Base-by-base conservation (phyloP, 2,797 vertebrate genomes). In the Sparus aurata region DNA sequence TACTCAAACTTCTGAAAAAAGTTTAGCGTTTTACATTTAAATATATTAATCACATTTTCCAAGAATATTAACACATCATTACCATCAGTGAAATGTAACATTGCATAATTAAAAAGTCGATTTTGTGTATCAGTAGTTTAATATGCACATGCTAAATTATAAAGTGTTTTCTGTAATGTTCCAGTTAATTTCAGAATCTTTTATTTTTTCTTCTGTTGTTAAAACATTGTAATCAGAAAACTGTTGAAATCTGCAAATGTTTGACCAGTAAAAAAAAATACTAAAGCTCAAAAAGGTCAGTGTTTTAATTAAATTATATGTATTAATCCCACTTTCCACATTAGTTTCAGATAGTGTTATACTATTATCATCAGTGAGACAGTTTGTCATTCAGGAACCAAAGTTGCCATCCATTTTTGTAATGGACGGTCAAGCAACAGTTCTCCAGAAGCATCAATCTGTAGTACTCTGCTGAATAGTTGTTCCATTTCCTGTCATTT, bases 31-130 rank as follows among this genome's bases (percentile, higher is more conserved):
- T 84, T 72, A 54, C 75, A 74, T 70, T 23, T 49, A 81, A 73
- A 54, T 45, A 2, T 50, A 75, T 79, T 62, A 85, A 91, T 91
- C 77, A 91, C 69, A 87, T 38, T 58, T 85, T 63, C 46, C 12
- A 45, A 38, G 34, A 38, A 38, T 38, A 38, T 38, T 9, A 38
- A 68, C 69, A 60, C 18, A 70, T 46, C 23, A 73, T 62, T 81
- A 9, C 5, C 25, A 73, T 83, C 69, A 74, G 59, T 78, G 74
- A 77, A 54, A 66, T 73, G 34, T 65, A 60, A 77, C 34, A 60
- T 60, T 45, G 41, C 25, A 34, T 59, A 30, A 63, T 79, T 73
- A 59, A 61, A 59, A 25, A 38, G 46, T 50, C 43, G 20, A 49
- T 43, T 17, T 50, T 12, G 18, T 75, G 25, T 22, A 15, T 68